Percentiles rank a stretch among this genome's conserved stretches.
Evolutionary conservation across 1,140 invertebrate species (phyloP).

Genomic region (Cherax quadricarinatus): DNA sequence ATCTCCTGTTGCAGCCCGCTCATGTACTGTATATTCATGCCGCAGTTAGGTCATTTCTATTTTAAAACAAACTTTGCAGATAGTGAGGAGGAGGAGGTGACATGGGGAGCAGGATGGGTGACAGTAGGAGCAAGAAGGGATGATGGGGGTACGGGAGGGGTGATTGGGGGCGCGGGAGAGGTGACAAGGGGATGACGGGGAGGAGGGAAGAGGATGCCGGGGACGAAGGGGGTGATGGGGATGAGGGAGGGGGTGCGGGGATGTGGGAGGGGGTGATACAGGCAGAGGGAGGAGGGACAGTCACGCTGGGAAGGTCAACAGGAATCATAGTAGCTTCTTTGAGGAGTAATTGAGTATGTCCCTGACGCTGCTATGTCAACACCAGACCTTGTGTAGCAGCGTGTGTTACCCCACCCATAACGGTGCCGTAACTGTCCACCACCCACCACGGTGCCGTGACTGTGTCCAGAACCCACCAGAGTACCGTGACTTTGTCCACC

Average conservation of each 20-base stretch:
- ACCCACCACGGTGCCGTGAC: too few species aligned
- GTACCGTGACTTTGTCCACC: too few species aligned
- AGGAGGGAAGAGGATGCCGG: background rate
- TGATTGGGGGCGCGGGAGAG: background rate
- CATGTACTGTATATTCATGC: too few species aligned
- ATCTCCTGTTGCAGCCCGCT: too few species aligned
- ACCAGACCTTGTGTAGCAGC: background rate
- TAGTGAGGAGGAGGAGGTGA: background rate
- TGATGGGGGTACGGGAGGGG: background rate
- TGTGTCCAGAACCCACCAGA: too few species aligned
- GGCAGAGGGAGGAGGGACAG: constrained; percentile 2
- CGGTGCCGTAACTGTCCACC: too few species aligned
- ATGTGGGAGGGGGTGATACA: constrained; percentile 16
- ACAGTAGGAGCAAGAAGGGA: background rate
- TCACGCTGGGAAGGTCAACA: background rate
- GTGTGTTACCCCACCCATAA: too few species aligned
- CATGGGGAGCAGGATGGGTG: background rate
- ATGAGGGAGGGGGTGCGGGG: background rate
- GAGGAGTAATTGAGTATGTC: background rate
- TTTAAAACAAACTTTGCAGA: background rate
- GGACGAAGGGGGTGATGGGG: background rate
- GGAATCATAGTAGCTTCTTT: background rate
- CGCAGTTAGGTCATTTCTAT: too few species aligned
- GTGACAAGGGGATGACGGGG: background rate
- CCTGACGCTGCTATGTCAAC: background rate